phyloP scores from a whole-genome alignment of 2,888 invertebrate genomes.

The Megaustenia siamemsis region DNA sequence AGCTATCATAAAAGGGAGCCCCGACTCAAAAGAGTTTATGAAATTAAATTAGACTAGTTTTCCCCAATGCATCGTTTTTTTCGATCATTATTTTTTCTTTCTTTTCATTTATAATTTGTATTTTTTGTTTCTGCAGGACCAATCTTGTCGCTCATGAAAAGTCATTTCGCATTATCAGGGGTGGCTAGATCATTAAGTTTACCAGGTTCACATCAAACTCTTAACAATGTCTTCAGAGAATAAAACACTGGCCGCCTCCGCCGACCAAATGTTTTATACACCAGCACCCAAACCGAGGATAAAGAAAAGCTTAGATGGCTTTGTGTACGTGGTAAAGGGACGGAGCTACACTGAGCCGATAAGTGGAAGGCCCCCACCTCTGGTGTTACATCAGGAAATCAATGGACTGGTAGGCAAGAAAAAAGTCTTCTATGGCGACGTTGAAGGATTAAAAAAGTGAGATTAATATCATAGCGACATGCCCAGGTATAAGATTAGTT shows the following conservation, averaged over 20 bases:
- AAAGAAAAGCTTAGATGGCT: neutral
- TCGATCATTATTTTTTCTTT: neutral
- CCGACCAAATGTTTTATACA: neutral
- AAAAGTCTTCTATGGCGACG: neutral
- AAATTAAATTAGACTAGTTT: no score
- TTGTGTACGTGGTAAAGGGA: neutral
- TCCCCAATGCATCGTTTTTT: neutral
- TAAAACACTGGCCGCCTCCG: neutral
- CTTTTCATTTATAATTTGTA: neutral
- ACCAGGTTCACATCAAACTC: no score
- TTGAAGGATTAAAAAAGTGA: constrained; percentile 24
- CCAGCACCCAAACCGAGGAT: neutral
- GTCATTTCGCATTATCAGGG: no score
- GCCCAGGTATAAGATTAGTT: no score
- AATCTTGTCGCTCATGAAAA: no score
- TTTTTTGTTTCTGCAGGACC: neutral
- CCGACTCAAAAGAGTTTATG: no score
- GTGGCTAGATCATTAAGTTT: neutral
- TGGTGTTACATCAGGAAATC: neutral
- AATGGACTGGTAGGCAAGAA: constrained; percentile 25
- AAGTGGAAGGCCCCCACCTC: neutral
- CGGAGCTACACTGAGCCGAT: constrained; percentile 10
- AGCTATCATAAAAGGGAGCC: no score
- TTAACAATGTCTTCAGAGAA: neutral
- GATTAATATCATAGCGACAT: no score